A percentile compares a stretch with the other conserved stretches of the same genome.
Conservation (phyloP, 1,140 invertebrate genomes). For the Megalonaias nervosa region DNA sequence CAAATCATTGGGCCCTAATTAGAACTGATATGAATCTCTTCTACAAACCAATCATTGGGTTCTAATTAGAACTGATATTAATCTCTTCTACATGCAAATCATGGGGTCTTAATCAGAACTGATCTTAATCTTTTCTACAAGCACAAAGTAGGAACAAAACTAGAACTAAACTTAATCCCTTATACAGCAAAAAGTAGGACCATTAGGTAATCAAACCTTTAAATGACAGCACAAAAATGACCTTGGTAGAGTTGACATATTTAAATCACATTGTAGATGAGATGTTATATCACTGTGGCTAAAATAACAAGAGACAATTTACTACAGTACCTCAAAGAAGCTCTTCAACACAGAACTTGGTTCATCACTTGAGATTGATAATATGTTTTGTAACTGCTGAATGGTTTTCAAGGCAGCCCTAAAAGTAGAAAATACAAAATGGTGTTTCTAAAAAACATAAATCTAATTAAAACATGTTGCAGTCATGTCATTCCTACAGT, state of each 20-base stretch:
- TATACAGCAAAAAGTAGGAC: neutral
- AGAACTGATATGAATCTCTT: too few relatives aligned
- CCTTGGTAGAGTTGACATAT: neutral
- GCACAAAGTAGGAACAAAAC: too few relatives aligned
- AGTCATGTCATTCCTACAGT: too few relatives aligned
- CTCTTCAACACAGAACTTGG: constrained; percentile 40
- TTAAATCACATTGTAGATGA: neutral
- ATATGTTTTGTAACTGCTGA: constrained; percentile 51
- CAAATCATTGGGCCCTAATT: too few relatives aligned
- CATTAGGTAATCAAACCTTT: neutral
- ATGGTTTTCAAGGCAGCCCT: constrained; percentile 55
- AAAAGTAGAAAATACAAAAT: constrained; percentile 1
- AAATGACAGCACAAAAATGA: neutral
- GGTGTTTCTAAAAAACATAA: too few relatives aligned
- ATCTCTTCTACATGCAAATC: too few relatives aligned
- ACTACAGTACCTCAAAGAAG: constrained; percentile 45
- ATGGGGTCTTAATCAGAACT: too few relatives aligned
- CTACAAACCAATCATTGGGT: too few relatives aligned
- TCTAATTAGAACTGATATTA: too few relatives aligned
- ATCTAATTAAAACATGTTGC: too few relatives aligned
- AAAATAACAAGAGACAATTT: neutral
- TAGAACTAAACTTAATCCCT: too few relatives aligned
- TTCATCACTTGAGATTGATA: constrained; percentile 39
- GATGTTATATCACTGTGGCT: neutral
- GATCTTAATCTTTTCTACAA: too few relatives aligned